These are phyloP conservation scores for Copidosoma floridanum DNA, from an alignment of 1,140 invertebrate species.

Conservation along the genomic window DNA sequence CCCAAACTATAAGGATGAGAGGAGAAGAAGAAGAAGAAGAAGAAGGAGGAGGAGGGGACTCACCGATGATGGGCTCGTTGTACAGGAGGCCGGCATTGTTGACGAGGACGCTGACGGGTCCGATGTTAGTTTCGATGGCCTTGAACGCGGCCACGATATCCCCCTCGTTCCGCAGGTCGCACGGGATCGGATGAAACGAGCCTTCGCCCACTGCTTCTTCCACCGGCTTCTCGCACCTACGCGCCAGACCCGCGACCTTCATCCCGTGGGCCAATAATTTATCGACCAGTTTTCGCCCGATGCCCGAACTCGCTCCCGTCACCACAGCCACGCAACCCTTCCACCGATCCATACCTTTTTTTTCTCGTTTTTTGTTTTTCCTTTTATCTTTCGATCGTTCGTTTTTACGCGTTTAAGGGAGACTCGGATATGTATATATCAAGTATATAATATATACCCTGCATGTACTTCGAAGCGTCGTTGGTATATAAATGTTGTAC, in stretches of 20 bases:
- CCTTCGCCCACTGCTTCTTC: slow-evolving; percentile 38
- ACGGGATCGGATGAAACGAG: slow-evolving; percentile 57
- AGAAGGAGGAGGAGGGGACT: neutral
- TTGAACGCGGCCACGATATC: slow-evolving; percentile 67
- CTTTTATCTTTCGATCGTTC: no score
- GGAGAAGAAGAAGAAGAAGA: no score
- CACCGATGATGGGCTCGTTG: slow-evolving; percentile 42
- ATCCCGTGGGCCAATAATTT: slow-evolving; percentile 62
- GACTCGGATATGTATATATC: no score
- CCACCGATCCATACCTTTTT: slow-evolving; percentile 65
- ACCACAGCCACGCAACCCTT: slow-evolving; percentile 67
- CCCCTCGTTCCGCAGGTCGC: slow-evolving; percentile 67
- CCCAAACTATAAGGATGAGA: no score
- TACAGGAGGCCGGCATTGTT: slow-evolving; percentile 70
- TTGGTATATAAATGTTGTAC: no score
- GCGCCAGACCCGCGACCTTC: slow-evolving; percentile 69
- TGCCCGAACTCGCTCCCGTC: slow-evolving; percentile 72
- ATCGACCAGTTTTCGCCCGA: slow-evolving; percentile 63
- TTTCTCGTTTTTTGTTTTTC: no score
- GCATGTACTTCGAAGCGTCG: no score
- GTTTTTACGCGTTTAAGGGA: no score
- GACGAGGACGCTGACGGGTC: slow-evolving; percentile 68
- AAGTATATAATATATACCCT: no score
- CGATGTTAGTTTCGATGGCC: slow-evolving; percentile 61
- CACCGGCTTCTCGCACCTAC: slow-evolving; percentile 58